These are phyloP conservation scores for Leuciscus idus DNA, from an alignment of 2,113 vertebrate species.

Conservation along the genomic window DNA sequence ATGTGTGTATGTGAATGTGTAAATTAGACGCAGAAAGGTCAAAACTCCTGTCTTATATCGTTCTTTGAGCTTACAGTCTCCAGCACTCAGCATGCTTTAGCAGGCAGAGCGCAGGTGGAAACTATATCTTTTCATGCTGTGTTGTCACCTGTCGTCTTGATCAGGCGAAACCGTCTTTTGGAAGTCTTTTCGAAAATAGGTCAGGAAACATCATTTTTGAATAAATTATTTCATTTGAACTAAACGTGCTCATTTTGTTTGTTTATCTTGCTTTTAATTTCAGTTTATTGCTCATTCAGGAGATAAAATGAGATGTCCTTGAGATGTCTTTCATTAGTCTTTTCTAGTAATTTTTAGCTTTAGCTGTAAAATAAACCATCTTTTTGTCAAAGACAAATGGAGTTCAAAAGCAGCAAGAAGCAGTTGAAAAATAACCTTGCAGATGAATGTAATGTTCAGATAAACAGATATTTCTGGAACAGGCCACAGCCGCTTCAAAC, in stretches of 20 bases:
- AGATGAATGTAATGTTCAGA: constrained; percentile 67
- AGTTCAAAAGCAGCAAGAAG: constrained; percentile 65
- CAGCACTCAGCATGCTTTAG: neutral
- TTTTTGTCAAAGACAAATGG: constrained; percentile 45
- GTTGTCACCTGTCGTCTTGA: constrained; percentile 37
- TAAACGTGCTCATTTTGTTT: constrained; percentile 47
- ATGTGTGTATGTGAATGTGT: constrained; percentile 14
- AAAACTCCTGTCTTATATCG: constrained; percentile 33
- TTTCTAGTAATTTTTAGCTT: constrained; percentile 57
- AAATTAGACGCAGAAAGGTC: constrained; percentile 33
- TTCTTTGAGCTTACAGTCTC: neutral
- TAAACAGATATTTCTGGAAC: constrained; percentile 71
- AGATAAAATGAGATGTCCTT: constrained; percentile 50
- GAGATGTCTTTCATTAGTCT: constrained; percentile 57
- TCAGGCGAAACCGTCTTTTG: neutral
- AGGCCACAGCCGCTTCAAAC: constrained; percentile 64
- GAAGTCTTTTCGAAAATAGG: constrained; percentile 26
- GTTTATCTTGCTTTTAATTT: constrained; percentile 60
- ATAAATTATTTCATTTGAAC: constrained; percentile 13
- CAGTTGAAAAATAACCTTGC: constrained; percentile 61
- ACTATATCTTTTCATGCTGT: constrained; percentile 20
- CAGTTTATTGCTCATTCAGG: constrained; percentile 55
- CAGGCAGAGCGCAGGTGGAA: constrained; percentile 15
- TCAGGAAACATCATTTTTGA: constrained; percentile 41
- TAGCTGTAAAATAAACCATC: constrained; percentile 33